Base-by-base conservation (phyloP, 1,140 invertebrate genomes). In the Drosophila nasuta region DNA sequence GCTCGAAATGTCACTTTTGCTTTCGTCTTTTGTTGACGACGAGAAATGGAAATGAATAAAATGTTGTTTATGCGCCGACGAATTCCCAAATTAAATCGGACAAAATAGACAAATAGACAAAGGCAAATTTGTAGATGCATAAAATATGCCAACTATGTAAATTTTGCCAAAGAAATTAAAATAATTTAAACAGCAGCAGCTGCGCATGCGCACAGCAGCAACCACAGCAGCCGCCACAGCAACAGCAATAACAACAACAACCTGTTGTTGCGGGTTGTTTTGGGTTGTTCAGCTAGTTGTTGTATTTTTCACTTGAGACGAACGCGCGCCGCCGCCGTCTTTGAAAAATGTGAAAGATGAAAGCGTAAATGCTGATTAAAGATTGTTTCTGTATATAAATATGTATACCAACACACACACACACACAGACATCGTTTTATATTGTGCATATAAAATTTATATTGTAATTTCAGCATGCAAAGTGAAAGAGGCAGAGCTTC, bases 311-410 rank as follows among this genome's bases (percentile, higher is more conserved):
- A 76, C 66, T 80, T 56, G 59, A 75, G 72, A 70, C 17, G 54
- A 48, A 56, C 60, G 73, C 58, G 73, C n/a, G n/a, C n/a, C 51
- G 62, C 54, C 43, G 63, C 41, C 68, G 73, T 56, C 52, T 85
- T 85, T 86, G 82, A 86, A 63, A 85, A 85, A 85, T 85, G 82
- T 85, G 81, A 85, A 85, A 85, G 82, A 85, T 85, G 82, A 85
- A 85, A 85, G 82, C 82, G 82, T 85, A 85, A 85, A 85, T 85
- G 82, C 82, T 85, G 82, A 85, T 86, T 85, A 86, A 85, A 85
- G 82, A 85, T 86, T 79, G 81, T 83, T 83, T 83, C 81, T 83
- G 75, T 64, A 70, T 77, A 77, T 66, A 69, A 59, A 73, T 68
- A 74, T 59, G 46, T 41, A 75, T 41, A 30, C 38, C 52, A 20